Evolutionary conservation across 2,797 vertebrate genomes (phyloP).

Genomic region (Distichodus sexfasciatus): DNA sequence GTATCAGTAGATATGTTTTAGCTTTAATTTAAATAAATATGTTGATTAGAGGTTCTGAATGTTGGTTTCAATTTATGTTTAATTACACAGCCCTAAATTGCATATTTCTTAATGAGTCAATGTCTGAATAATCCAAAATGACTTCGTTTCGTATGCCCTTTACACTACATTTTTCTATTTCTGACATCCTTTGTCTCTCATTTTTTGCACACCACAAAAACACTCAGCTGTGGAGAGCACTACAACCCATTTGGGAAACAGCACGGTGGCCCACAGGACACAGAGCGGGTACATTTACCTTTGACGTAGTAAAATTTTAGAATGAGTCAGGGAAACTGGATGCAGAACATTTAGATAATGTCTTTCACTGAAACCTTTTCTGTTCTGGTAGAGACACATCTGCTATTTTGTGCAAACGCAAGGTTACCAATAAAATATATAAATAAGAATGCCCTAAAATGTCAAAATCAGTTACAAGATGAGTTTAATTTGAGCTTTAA

Average conservation of each 20-base stretch:
- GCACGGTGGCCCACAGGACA: conserved; percentile 81
- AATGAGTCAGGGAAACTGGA: neutral
- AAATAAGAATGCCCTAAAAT: neutral
- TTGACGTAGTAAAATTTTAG: neutral
- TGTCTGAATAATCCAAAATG: too few species aligned
- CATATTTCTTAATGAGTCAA: too few species aligned
- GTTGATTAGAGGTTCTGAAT: too few species aligned
- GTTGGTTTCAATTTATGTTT: too few species aligned
- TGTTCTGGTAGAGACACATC: too few species aligned
- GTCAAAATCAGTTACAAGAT: neutral
- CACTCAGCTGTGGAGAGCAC: conserved; percentile 86
- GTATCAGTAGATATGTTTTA: too few species aligned
- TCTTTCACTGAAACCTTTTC: neutral
- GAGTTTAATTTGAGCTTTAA: neutral
- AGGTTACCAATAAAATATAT: too few species aligned
- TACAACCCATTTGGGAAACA: conserved; percentile 79
- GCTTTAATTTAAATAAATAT: too few species aligned
- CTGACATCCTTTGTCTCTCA: neutral
- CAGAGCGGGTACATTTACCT: conserved; percentile 66
- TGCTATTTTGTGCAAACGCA: too few species aligned
- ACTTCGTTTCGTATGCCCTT: neutral
- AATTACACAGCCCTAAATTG: too few species aligned
- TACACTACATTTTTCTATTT: neutral
- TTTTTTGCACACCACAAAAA: neutral
- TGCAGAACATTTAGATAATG: neutral